Percentiles rank a stretch among this genome's conserved stretches.
Conservation (phyloP, 92 coral and sea anemone species). For the Nematostella vectensis region DNA sequence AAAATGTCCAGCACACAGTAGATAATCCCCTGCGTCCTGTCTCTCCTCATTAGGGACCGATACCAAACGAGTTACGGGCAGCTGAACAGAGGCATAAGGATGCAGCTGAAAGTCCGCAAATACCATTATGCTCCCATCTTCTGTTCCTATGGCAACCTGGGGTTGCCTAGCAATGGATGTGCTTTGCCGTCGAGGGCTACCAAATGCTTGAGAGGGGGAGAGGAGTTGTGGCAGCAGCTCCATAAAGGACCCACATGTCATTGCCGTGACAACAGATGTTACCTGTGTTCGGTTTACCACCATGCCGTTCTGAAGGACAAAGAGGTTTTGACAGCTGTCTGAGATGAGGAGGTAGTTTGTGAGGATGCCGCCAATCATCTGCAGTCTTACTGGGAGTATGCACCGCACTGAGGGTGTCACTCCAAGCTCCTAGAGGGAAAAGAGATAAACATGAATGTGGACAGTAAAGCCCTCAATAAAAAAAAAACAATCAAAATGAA, state of each 20-base stretch:
- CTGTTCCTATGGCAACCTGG: slow-evolving; percentile 74
- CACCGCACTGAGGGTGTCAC: slow-evolving; percentile 39
- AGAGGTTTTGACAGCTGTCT: slow-evolving; percentile 60
- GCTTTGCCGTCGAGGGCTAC: slow-evolving; percentile 48
- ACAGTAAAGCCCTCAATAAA: neutral
- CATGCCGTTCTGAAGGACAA: slow-evolving; percentile 65
- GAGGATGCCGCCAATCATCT: slow-evolving; percentile 32
- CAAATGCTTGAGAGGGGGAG: slow-evolving; percentile 56
- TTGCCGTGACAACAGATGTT: slow-evolving; percentile 71
- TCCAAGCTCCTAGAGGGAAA: slow-evolving; percentile 23
- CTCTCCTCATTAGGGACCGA: slow-evolving; percentile 11
- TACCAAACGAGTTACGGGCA: slow-evolving; percentile 51
- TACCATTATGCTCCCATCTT: slow-evolving; percentile 52
- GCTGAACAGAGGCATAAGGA: slow-evolving; percentile 50
- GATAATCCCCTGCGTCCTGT: slow-evolving; percentile 33
- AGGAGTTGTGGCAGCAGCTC: slow-evolving; percentile 40
- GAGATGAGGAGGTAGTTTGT: slow-evolving; percentile 67
- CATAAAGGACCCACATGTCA: slow-evolving; percentile 67
- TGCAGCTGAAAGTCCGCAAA: slow-evolving; percentile 50
- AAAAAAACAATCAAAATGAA: too few species aligned
- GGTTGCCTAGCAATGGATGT: slow-evolving; percentile 30
- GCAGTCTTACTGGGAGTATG: slow-evolving; percentile 53
- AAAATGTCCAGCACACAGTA: slow-evolving; percentile 67
- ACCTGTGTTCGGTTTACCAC: slow-evolving; percentile 50
- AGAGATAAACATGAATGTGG: too few species aligned